Evolutionary conservation across 2,888 invertebrate genomes (phyloP).

Genomic region (Tiphia femorata): DNA sequence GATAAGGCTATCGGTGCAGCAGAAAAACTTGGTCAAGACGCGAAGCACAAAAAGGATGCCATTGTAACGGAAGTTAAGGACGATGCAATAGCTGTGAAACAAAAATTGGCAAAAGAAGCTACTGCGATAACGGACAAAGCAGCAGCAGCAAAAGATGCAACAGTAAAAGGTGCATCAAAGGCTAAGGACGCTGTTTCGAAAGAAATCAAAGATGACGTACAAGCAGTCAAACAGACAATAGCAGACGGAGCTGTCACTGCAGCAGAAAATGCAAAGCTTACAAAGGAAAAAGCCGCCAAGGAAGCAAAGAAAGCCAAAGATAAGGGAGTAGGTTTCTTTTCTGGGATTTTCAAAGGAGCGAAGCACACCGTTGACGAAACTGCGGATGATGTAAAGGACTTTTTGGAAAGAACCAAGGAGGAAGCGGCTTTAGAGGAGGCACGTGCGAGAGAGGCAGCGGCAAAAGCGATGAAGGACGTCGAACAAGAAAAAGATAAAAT

Average conservation of each 20-base stretch:
- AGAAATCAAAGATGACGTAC: conserved; percentile 13
- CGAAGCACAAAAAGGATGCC: background rate
- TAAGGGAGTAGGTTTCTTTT: conserved; percentile 45
- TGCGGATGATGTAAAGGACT: conserved; percentile 61
- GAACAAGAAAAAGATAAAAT: conserved; percentile 61
- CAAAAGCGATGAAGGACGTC: conserved; percentile 25
- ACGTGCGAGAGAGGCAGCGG: conserved; percentile 30
- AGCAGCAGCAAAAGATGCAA: conserved; percentile 58
- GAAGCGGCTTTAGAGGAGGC: conserved; percentile 40
- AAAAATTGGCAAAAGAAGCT: conserved; percentile 26
- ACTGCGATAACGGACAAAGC: conserved; percentile 59
- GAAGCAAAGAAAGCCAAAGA: conserved; percentile 49
- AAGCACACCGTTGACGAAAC: conserved; percentile 45
- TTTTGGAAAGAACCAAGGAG: conserved; percentile 69
- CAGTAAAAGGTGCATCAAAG: conserved; percentile 30
- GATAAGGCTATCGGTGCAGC: conserved; percentile 3
- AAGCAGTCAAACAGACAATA: background rate
- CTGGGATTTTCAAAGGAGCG: conserved; percentile 45
- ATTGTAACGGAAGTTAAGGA: conserved; percentile 38
- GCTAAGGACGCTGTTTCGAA: conserved; percentile 34
- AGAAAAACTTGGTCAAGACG: conserved; percentile 1
- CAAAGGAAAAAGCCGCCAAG: conserved; percentile 41
- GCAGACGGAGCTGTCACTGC: conserved; percentile 53
- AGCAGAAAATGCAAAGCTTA: conserved; percentile 50
- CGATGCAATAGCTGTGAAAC: conserved; percentile 20